These are phyloP conservation scores for Ophion slaviceki DNA, from an alignment of 2,888 invertebrate species.

Conservation along the genomic window DNA sequence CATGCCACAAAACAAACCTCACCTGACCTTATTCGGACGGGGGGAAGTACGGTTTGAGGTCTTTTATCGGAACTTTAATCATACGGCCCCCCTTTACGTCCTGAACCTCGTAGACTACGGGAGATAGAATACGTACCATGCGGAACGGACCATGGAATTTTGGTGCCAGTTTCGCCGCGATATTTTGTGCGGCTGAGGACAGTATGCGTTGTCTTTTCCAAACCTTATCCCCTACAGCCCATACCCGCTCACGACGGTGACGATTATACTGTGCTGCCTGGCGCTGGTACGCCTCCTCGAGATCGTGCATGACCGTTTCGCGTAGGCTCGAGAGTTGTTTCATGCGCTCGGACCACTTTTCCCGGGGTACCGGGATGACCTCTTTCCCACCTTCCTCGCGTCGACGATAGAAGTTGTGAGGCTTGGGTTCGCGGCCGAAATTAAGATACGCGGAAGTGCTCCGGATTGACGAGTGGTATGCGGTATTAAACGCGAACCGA, in stretches of 20 bases:
- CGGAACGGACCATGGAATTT: conserved; percentile 7
- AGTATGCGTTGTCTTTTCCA: too few relatives aligned
- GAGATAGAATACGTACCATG: background rate
- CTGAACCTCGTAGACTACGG: background rate
- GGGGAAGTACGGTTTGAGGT: too few relatives aligned
- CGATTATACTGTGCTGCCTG: background rate
- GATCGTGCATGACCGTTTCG: background rate
- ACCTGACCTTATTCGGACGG: too few relatives aligned
- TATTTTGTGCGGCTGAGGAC: too few relatives aligned
- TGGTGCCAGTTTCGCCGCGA: background rate
- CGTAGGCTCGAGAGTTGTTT: background rate
- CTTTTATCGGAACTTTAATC: too few relatives aligned
- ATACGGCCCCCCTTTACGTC: background rate
- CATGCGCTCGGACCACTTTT: background rate
- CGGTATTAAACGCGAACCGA: conserved; percentile 65
- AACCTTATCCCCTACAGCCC: background rate
- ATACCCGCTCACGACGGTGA: background rate
- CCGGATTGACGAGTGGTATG: conserved; percentile 12
- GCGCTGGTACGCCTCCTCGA: background rate
- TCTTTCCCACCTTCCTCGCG: background rate
- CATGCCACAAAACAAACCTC: too few relatives aligned
- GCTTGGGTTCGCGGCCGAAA: conserved; percentile 42
- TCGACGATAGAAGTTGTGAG: background rate
- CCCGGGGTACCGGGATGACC: background rate
- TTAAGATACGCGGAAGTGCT: conserved; percentile 61